Evolutionary conservation across 2,113 vertebrate genomes (phyloP).

Genomic region (Macaca nemestrina): DNA sequence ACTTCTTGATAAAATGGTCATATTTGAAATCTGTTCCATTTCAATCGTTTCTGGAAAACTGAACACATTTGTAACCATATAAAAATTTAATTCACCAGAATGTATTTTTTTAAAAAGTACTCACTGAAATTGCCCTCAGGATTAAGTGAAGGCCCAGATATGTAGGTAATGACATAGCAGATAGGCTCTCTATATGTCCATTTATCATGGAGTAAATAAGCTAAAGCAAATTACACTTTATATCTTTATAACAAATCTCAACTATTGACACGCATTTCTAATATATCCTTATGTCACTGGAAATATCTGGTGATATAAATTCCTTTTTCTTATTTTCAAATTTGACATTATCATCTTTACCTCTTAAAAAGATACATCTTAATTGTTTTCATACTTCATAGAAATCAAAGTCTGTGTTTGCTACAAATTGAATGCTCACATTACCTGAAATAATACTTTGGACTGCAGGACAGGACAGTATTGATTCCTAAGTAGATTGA

Average conservation of each 20-base stretch:
- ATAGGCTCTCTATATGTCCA: neutral
- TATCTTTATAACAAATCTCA: slow-evolving; percentile 40
- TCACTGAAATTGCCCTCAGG: slow-evolving; percentile 43
- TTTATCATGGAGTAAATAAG: slow-evolving; percentile 40
- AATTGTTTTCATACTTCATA: neutral
- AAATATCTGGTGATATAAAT: neutral
- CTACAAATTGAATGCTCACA: slow-evolving; percentile 8
- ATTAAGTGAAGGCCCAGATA: slow-evolving; percentile 50
- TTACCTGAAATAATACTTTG: slow-evolving; percentile 63
- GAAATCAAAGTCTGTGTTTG: neutral
- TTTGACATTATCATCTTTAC: slow-evolving; percentile 28
- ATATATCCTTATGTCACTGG: neutral
- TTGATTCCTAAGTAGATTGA: slow-evolving; percentile 66
- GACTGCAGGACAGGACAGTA: slow-evolving; percentile 81
- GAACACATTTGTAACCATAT: neutral
- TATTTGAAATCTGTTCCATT: neutral
- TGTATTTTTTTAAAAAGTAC: slow-evolving; percentile 69
- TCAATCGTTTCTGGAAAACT: slow-evolving; percentile 26
- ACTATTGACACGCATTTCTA: neutral
- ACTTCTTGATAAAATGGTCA: neutral
- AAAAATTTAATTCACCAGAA: slow-evolving; percentile 47
- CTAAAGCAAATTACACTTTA: slow-evolving; percentile 5
- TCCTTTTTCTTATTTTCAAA: slow-evolving; percentile 45
- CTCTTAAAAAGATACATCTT: slow-evolving; percentile 66
- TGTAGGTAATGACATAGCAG: neutral